These are phyloP conservation scores for Pycnonotus jocosus DNA, from an alignment of 2,113 vertebrate genomes.

Conservation along the genomic window DNA sequence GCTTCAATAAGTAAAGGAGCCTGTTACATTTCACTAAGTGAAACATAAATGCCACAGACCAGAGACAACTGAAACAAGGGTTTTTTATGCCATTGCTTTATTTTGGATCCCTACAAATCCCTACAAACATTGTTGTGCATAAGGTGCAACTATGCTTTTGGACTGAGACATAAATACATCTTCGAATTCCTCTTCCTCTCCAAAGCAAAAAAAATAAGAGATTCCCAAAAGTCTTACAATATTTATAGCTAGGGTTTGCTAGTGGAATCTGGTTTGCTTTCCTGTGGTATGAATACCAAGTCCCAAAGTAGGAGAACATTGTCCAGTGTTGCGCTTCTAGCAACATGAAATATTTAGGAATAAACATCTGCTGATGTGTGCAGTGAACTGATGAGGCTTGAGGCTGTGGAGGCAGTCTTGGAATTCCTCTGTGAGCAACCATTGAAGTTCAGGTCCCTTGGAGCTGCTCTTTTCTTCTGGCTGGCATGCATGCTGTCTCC, in stretches of 20 bases:
- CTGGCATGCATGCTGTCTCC: conserved; percentile 22
- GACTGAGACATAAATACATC: neutral
- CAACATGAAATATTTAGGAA: conserved; percentile 59
- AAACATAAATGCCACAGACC: neutral
- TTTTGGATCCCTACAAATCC: neutral
- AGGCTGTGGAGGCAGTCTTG: conserved; percentile 55
- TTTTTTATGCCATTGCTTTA: neutral
- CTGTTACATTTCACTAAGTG: neutral
- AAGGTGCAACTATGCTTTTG: neutral
- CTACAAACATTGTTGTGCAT: neutral
- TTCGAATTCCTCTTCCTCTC: neutral
- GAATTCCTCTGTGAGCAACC: conserved; percentile 59
- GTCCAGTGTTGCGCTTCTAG: neutral
- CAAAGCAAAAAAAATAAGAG: neutral
- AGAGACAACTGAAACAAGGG: neutral
- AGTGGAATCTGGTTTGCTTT: neutral
- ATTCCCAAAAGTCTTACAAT: neutral
- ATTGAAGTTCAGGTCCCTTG: conserved; percentile 55
- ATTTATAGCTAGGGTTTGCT: neutral
- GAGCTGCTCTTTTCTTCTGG: conserved; percentile 72
- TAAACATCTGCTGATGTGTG: conserved; percentile 76
- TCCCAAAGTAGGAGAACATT: neutral
- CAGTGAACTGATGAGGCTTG: conserved; percentile 71
- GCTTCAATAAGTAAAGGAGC: neutral
- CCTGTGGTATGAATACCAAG: neutral